Evolutionary conservation across 2,888 invertebrate genomes (phyloP).

Genomic region (Ametastegia equiseti): DNA sequence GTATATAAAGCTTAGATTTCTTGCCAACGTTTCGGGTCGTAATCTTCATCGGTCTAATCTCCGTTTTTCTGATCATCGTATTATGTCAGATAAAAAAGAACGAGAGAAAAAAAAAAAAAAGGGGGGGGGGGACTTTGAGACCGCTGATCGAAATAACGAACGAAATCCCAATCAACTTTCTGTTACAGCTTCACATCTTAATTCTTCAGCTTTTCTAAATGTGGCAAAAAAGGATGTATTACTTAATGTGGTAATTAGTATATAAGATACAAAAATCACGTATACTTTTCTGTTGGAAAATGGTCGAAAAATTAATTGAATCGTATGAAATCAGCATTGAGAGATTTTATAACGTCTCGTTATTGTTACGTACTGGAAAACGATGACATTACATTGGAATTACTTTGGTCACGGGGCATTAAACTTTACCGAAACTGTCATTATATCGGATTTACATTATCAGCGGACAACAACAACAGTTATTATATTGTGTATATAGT

Average conservation of each 20-base stretch:
- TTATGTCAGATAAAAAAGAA: background rate
- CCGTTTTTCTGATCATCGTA: background rate
- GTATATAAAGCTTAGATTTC: background rate
- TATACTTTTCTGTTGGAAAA: no score
- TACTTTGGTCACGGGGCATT: background rate
- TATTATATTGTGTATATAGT: background rate
- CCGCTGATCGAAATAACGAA: background rate
- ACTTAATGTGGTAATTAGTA: no score
- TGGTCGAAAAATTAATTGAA: background rate
- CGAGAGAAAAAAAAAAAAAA: no score
- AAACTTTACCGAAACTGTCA: slow-evolving; percentile 35
- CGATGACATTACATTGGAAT: background rate
- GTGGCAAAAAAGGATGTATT: no score
- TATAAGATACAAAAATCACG: background rate
- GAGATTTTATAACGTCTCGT: background rate
- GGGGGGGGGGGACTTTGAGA: no score
- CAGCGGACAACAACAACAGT: slow-evolving; percentile 3
- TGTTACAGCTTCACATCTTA: background rate
- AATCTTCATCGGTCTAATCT: background rate
- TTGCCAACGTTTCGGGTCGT: background rate
- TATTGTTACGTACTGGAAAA: background rate
- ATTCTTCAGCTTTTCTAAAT: no score
- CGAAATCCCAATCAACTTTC: background rate
- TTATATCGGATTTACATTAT: slow-evolving; percentile 16
- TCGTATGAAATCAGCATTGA: background rate